phyloP scores from a whole-genome alignment of 2,888 invertebrate species.

The Empis stercorea region DNA sequence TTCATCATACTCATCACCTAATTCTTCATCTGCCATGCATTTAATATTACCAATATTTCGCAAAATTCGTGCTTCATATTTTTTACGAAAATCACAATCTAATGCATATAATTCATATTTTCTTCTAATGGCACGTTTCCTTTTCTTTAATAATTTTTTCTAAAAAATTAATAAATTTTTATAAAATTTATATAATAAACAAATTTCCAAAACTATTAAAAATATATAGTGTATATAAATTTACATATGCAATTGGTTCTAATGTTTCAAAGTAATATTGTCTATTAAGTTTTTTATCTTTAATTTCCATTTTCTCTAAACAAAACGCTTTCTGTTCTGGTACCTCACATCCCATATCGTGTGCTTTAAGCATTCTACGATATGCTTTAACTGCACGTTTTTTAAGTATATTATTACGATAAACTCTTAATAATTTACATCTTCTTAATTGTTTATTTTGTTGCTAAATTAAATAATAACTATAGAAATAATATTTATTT shows the following conservation, averaged over 20 bases:
- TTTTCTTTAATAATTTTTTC: constrained; percentile 6
- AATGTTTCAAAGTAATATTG: constrained; percentile 6
- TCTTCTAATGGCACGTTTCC: constrained; percentile 4
- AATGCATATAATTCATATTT: constrained; percentile 8
- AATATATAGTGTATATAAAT: too few relatives aligned
- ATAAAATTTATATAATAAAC: too few relatives aligned
- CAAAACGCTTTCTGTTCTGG: constrained; percentile 4
- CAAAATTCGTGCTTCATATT: neutral
- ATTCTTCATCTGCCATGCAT: neutral
- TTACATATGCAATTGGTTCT: constrained; percentile 6
- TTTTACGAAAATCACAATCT: constrained; percentile 2
- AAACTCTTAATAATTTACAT: neutral
- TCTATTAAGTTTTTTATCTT: constrained; percentile 7
- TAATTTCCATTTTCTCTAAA: constrained; percentile 7
- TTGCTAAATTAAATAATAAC: neutral
- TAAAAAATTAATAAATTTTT: neutral
- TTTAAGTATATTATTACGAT: constrained; percentile 1
- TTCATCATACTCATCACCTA: too few relatives aligned
- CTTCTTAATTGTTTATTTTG: neutral
- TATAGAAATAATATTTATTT: neutral
- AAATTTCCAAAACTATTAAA: too few relatives aligned
- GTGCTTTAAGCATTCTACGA: neutral
- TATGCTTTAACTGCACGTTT: constrained; percentile 6
- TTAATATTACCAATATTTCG: too few relatives aligned
- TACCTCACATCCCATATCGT: neutral